Percentiles rank a stretch among this genome's conserved stretches.
phyloP scores from a whole-genome alignment of 2,113 vertebrate genomes.

The Rostratula benghalensis region DNA sequence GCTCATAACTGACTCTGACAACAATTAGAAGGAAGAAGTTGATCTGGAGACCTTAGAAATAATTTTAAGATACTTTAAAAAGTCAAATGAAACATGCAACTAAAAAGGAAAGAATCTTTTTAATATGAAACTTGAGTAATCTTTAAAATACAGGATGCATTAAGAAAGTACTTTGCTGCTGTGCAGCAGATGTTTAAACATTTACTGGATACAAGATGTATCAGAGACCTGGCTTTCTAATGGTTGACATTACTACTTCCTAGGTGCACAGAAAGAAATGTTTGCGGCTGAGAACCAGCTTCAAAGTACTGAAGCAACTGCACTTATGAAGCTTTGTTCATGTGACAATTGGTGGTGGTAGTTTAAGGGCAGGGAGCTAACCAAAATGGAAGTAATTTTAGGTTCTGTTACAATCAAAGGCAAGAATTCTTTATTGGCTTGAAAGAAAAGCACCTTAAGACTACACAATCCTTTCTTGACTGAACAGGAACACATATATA shows the following conservation, averaged over 20 bases:
- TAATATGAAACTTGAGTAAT: not conserved
- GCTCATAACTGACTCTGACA: not conserved
- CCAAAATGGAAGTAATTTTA: not conserved
- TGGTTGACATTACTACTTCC: not conserved
- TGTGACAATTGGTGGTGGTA: not conserved
- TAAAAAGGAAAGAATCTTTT: not conserved
- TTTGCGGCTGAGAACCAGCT: not conserved
- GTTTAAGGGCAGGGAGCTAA: not conserved
- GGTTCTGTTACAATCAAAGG: not conserved
- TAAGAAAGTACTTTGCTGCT: not conserved
- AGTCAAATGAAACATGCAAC: not conserved
- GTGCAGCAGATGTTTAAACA: not conserved
- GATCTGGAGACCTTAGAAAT: not conserved
- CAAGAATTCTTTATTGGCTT: not conserved
- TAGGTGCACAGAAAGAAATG: not conserved
- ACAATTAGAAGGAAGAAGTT: not conserved
- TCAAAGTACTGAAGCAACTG: not conserved
- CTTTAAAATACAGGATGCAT: not conserved
- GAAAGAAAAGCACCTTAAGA: not conserved
- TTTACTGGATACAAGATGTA: fast-evolving
- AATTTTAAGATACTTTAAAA: not conserved
- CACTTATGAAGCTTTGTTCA: not conserved
- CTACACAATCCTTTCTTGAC: not conserved
- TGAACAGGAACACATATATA: not conserved
- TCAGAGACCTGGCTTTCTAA: not conserved